These are phyloP conservation scores for Pogona vitticeps DNA, from an alignment of 2,113 vertebrate genomes.

Conservation along the genomic window DNA sequence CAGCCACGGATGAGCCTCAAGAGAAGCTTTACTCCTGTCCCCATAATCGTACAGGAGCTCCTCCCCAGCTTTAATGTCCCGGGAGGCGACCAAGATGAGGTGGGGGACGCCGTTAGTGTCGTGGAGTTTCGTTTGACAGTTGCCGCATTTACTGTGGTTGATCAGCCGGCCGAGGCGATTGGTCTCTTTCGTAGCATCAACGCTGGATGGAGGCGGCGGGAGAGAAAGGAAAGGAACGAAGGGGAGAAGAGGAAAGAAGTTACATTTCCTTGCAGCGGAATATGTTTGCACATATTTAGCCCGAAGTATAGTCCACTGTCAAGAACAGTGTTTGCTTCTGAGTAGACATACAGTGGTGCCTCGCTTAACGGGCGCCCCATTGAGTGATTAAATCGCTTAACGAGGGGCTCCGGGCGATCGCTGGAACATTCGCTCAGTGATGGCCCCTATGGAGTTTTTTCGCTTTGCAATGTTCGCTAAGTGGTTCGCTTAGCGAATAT, in stretches of 20 bases:
- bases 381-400: too few species aligned
- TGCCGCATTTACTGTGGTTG: slow-evolving; percentile 95
- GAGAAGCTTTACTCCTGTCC: slow-evolving; percentile 89
- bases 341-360: too few species aligned
- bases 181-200: slow-evolving; percentile 92
- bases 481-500: too few species aligned
- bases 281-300: too few species aligned
- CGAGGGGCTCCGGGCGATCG: too few species aligned
- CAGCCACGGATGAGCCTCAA: slow-evolving; percentile 92
- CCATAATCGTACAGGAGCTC: slow-evolving; percentile 96
- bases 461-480: too few species aligned
- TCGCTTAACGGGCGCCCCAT: too few species aligned
- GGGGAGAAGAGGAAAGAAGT: background rate
- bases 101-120: slow-evolving; percentile 87
- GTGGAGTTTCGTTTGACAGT: slow-evolving; percentile 95
- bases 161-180: slow-evolving; percentile 88
- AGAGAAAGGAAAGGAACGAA: background rate
- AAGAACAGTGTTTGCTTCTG: too few species aligned
- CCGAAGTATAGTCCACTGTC: too few species aligned
- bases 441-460: too few species aligned
- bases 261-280: too few species aligned
- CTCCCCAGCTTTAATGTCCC: slow-evolving; percentile 87
- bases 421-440: too few species aligned
- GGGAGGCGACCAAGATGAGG: slow-evolving; percentile 91
- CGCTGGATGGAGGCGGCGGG: slow-evolving; percentile 69